phyloP scores from a whole-genome alignment of 2,113 vertebrate species.

The Myocastor coypus region DNA sequence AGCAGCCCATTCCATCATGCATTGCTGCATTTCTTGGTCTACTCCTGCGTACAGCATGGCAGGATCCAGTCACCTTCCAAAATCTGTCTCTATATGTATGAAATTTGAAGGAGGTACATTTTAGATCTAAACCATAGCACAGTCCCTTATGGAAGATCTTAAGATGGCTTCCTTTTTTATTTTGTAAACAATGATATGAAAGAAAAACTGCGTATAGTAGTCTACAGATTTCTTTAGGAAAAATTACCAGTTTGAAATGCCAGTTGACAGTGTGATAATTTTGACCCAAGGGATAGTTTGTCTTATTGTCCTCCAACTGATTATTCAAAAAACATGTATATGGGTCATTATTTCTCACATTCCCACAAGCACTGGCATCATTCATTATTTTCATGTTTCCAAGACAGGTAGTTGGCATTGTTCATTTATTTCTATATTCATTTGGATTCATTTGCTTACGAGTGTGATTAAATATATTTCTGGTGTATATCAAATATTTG shows the following conservation, averaged over 20 bases:
- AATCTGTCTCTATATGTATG: not conserved
- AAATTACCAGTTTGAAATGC: not conserved
- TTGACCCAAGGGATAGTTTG: not conserved
- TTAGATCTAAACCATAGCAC: not conserved
- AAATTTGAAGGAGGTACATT: not conserved
- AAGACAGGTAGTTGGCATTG: not conserved
- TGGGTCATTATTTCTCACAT: not conserved
- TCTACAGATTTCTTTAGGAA: not conserved
- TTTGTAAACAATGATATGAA: not conserved
- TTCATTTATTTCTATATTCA: not conserved
- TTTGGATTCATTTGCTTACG: not conserved
- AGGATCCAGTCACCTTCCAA: not conserved
- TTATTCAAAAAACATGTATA: not conserved
- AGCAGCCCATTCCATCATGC: not conserved
- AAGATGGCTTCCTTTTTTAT: not conserved
- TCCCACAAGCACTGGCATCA: not conserved
- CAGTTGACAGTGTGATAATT: not conserved
- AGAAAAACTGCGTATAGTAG: not conserved
- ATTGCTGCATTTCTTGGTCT: not conserved
- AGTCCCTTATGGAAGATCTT: constrained; percentile 8
- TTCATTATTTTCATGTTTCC: not conserved
- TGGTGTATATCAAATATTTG: not conserved
- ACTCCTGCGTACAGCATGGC: not conserved
- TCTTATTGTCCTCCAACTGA: not conserved
- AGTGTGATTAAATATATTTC: not conserved